Percentiles rank a stretch among this genome's conserved stretches.
phyloP scores from a whole-genome alignment of 2,113 vertebrate species.

The Cochlearius cochlearius region DNA sequence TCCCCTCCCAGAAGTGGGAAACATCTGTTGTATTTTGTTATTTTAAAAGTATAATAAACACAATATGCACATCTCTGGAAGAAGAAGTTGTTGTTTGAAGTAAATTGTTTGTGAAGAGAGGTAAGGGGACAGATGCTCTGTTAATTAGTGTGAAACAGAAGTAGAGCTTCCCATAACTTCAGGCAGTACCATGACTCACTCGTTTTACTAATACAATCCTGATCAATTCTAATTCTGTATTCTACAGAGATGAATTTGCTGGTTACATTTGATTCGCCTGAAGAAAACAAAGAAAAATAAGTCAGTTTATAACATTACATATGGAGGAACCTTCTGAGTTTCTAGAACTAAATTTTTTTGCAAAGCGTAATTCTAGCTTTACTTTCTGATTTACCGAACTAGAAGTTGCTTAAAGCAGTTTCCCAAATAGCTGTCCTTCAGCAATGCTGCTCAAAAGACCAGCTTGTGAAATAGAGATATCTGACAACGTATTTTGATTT shows the following conservation, averaged over 20 bases:
- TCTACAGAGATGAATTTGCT: not conserved
- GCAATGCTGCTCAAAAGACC: not conserved
- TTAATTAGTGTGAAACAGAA: not conserved
- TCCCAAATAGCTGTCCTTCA: not conserved
- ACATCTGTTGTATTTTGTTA: not conserved
- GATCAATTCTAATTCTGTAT: slow-evolving; percentile 13
- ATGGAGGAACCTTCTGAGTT: not conserved
- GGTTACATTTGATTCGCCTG: not conserved
- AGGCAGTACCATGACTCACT: not conserved
- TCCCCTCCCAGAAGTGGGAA: not conserved
- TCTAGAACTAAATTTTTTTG: not conserved
- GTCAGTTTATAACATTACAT: not conserved
- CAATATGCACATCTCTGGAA: not conserved
- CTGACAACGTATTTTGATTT: not conserved
- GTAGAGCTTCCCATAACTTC: not conserved
- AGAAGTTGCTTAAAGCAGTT: not conserved
- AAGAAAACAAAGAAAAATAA: not conserved
- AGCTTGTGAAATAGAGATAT: not conserved
- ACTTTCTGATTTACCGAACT: not conserved
- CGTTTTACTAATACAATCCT: not conserved
- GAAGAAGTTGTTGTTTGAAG: not conserved
- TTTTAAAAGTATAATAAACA: not conserved
- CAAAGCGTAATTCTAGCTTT: not conserved
- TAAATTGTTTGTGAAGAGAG: not conserved
- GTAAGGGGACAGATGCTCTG: not conserved